Percentiles rank a stretch among this genome's conserved stretches.
Evolutionary conservation across 2,888 invertebrate species (phyloP).

Genomic region (Nephrotoma appendiculata): DNA sequence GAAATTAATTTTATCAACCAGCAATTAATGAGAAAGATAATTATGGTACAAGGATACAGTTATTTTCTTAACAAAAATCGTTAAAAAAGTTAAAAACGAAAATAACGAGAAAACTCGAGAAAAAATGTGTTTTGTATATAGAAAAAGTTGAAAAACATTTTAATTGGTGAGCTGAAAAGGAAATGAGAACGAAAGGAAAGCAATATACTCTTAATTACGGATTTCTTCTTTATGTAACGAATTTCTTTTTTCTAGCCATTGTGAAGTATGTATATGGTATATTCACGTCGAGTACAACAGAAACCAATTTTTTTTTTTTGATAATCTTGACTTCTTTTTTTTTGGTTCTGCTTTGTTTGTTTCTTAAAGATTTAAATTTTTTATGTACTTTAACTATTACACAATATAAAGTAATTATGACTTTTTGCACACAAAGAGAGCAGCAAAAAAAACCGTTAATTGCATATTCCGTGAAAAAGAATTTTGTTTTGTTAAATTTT

Average conservation of each 20-base stretch:
- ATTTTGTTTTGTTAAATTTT: not conserved
- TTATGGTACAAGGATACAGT: not conserved
- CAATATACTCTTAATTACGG: not conserved
- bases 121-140: not conserved
- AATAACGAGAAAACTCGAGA: not conserved
- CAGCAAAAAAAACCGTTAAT: not conserved
- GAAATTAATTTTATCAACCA: not conserved
- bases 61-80: not conserved
- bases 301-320: not conserved
- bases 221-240: not conserved
- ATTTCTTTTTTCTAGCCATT: not conserved
- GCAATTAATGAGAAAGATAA: not conserved
- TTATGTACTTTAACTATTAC: not conserved
- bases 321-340: not conserved
- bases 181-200: not conserved
- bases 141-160: not conserved
- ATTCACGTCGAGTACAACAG: not conserved
- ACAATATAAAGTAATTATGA: not conserved
- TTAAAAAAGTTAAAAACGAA: not conserved
- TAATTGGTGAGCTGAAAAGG: not conserved
- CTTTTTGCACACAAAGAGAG: not conserved
- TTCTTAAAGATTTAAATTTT: not conserved
- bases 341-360: not conserved
- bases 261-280: not conserved
- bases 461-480: not conserved